Conservation (phyloP, 2,797 vertebrate species). For the Pampus argenteus region DNA sequence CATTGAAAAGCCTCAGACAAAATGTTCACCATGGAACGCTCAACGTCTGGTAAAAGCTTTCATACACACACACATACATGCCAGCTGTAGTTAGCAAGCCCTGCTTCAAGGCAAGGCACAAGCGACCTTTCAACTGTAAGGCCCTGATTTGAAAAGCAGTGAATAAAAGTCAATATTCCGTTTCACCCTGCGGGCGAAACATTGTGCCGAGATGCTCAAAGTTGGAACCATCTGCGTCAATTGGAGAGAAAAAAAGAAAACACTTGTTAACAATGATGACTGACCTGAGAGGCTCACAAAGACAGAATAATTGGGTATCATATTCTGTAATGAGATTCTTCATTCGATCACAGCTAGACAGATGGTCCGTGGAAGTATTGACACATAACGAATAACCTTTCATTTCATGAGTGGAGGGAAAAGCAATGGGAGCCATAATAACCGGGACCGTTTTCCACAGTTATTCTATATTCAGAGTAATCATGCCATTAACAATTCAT, state of each 20-base stretch:
- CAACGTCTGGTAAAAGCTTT: not conserved
- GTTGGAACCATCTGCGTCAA: conserved; percentile 23
- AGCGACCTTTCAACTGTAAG: conserved; percentile 2
- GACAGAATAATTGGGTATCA: conserved; percentile 54
- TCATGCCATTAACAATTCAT: conserved; percentile 76
- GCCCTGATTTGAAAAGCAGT: conserved; percentile 17
- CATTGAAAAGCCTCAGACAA: not conserved
- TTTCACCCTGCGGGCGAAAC: conserved; percentile 32
- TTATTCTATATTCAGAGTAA: conserved; percentile 71
- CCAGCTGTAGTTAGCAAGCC: not conserved
- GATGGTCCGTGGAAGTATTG: conserved; percentile 61
- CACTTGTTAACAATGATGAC: conserved; percentile 51
- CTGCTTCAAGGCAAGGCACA: conserved; percentile 14
- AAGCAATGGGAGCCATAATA: conserved; percentile 50
- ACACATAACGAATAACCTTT: conserved; percentile 67
- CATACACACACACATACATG: conserved; percentile 8
- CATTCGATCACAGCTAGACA: conserved; percentile 62
- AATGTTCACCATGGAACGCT: not conserved
- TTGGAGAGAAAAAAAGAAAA: conserved; percentile 15
- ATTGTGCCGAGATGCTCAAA: conserved; percentile 24
- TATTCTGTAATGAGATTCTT: conserved; percentile 60
- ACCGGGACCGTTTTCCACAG: conserved; percentile 53
- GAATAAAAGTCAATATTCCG: conserved; percentile 22
- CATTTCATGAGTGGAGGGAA: conserved; percentile 44
- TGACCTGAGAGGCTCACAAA: conserved; percentile 40